Percentiles rank a stretch among this genome's conserved stretches.
phyloP scores from a whole-genome alignment of 2,797 vertebrate species.

The Scolopax rusticola region DNA sequence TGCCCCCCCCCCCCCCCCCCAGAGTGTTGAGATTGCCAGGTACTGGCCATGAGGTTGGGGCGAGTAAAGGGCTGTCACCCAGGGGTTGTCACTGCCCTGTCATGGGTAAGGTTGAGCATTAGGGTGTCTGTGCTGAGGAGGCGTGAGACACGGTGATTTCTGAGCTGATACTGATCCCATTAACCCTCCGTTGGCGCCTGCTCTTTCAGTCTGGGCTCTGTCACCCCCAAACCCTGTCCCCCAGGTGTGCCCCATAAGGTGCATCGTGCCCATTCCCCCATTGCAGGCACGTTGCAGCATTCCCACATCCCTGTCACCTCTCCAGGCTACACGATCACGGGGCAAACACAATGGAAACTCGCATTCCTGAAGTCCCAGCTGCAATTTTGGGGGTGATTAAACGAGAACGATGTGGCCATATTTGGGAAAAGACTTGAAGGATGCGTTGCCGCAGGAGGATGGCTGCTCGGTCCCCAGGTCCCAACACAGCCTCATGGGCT shows the following conservation, averaged over 20 bases:
- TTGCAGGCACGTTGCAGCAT: background rate
- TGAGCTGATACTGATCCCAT: accelerated
- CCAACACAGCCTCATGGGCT: accelerated
- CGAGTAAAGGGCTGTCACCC: background rate
- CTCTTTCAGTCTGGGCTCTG: background rate
- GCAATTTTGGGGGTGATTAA: slow-evolving; percentile 52
- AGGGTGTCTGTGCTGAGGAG: background rate
- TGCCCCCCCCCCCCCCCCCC: too few relatives aligned
- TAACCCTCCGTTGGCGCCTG: accelerated
- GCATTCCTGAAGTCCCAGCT: slow-evolving; percentile 43
- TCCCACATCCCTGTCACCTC: background rate
- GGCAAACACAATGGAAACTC: slow-evolving; percentile 35
- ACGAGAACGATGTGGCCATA: background rate
- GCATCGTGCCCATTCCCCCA: accelerated
- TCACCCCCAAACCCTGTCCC: background rate
- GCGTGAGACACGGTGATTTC: accelerated
- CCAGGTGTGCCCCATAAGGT: background rate
- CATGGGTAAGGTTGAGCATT: background rate
- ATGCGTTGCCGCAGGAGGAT: background rate
- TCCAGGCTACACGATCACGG: background rate
- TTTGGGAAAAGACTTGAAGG: slow-evolving; percentile 43
- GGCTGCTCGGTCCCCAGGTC: background rate
- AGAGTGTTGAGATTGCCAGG: accelerated
- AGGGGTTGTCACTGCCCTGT: accelerated
- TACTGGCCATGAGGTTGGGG: accelerated